Base-by-base conservation (phyloP, 2,797 vertebrate genomes). In the Cheirogaleus major region DNA sequence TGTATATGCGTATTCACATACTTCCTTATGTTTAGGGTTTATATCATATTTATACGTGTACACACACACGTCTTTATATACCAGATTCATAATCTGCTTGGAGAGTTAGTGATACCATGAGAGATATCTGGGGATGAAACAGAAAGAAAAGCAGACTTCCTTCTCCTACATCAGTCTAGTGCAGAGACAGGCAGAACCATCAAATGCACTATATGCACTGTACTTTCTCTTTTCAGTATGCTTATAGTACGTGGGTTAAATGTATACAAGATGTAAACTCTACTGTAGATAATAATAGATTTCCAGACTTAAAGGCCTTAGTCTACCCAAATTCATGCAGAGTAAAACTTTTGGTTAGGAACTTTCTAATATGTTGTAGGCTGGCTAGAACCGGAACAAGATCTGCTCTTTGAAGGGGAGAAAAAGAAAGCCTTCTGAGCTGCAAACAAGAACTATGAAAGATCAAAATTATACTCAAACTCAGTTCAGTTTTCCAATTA, bases 121-220 rank as follows among this genome's bases (percentile, higher is more conserved):
- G 22, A 93, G 38, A 4, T 27, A 14, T 4, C n/a, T 32, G 20
- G 38, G 48, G 8, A 0, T 38, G 25, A 76, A n/a, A 50, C 20
- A 11, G 65, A 96, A 45, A 30, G 55, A 23, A 76, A 59, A 11
- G 6, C 82, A 45, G 43, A 15, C 70, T 78, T 78, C 75, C 43
- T 9, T 25, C 17, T 1, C 80, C 43, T 30, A 6, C 13, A 2
- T 32, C 43, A 25, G 43, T 38, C 17, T 14, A 5, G 70, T 0
- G 9, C 23, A 45, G 78, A 15, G 85, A 27, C 30, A 35, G 48
- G 79, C 7, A 25, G 7, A 50, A 7, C 8, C 25, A 9, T 7
- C 55, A 12, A 7, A 25, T 0, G 50, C 6, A 8, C 41, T 18
- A 0, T 0, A 4, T 6, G 18, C 6, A 3, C 1, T 12, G 6